Percentiles rank a stretch among this genome's conserved stretches.
Conservation (phyloP, 2,113 vertebrate species). For the Stictonetta naevosa region DNA sequence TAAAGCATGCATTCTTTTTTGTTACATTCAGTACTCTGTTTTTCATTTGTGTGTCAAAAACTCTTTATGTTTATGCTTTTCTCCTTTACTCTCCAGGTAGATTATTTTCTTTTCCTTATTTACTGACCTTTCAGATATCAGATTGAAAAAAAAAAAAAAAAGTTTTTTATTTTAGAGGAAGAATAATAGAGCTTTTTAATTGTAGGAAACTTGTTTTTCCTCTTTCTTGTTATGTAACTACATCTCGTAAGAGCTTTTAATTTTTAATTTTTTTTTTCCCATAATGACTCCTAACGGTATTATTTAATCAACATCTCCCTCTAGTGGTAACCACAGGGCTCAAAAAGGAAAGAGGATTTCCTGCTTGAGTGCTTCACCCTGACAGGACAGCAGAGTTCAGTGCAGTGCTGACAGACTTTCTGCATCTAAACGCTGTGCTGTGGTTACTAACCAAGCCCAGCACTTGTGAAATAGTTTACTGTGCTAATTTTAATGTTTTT, state of each 20-base stretch:
- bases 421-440: neutral
- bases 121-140: neutral
- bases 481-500: neutral
- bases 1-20: neutral
- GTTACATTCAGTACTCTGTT: neutral
- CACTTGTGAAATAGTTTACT: neutral
- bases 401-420: neutral
- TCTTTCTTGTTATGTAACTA: neutral
- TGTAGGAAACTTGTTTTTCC: neutral
- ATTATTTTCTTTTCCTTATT: fast-evolving
- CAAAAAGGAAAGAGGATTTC: no score
- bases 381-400: neutral
- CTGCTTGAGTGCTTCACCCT: fast-evolving
- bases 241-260: neutral
- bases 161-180: neutral
- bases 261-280: neutral
- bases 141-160: neutral
- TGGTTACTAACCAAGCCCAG: neutral
- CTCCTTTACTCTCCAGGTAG: neutral
- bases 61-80: neutral
- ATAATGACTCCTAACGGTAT: neutral
- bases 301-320: constrained; percentile 21
- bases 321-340: neutral
- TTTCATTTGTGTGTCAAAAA: neutral
- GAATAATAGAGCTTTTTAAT: neutral